Evolutionary conservation across 2,888 invertebrate species (phyloP), one percentile per base, ranked within the genome.

Genomic region (Hetaerina titia): DNA sequence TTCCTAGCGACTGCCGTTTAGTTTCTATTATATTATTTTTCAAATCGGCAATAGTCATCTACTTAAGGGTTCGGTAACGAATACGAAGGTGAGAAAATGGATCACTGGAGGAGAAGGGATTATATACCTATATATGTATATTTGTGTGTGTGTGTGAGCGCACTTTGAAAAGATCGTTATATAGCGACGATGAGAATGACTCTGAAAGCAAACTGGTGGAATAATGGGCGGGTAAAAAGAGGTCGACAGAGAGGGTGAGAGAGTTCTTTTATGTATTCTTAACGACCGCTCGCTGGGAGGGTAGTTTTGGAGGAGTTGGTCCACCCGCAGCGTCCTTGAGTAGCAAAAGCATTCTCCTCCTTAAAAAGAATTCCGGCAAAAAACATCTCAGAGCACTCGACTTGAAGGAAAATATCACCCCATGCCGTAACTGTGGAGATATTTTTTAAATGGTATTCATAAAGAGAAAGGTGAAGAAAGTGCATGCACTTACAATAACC

Each of bases 161-260:
- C 11, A n/a, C 81, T 31, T 81, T 81, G 13, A 31, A 31, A 81
- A n/a, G 89, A 58, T 57, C 57, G 57, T 58, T 89, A 57, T 58
- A 15, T 19, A 56, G 56, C 22, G 89, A n/a, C 22, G 89, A 89
- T n/a, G 89, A 89, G 58, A 57, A 31, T 89, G 56, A 22, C 89
- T 58, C n/a, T 57, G 89, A 89, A 89, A 89, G 89, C n/a, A 89
- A 58, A 58, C 89, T 56, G n/a, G 58, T 56, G 89, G 89, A 89
- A 89, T 57, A 89, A 89, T 89, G 89, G 81, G 22, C 58, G 58
- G 89, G 57, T 22, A 13, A 58, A 89, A n/a, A 57, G n/a, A 89
- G 89, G 89, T 89, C n/a, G 56, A 57, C n/a, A 56, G 56, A 56
- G 88, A 88, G 88, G n/a, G 89, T 22, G 89, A 22, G 89, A 89